These are phyloP conservation scores for Telmatochromis sp. DNA, from an alignment of 2,113 vertebrate species.

Conservation along the genomic window DNA sequence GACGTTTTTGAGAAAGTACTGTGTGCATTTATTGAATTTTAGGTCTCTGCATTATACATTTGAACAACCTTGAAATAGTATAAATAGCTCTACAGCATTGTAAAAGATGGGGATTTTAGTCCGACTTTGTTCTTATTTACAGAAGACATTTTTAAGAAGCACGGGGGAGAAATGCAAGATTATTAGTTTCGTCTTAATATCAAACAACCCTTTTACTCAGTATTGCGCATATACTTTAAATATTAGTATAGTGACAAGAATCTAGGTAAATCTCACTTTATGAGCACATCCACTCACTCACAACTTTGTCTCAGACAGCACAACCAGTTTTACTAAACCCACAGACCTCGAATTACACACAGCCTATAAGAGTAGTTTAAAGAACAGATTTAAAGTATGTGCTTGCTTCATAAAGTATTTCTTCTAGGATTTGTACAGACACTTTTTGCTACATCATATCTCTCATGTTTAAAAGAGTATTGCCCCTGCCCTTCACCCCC, in stretches of 20 bases:
- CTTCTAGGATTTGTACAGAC: constrained; percentile 30
- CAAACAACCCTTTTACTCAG: constrained; percentile 42
- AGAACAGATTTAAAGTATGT: constrained; percentile 70
- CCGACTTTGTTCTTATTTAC: constrained; percentile 50
- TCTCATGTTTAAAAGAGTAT: constrained; percentile 26
- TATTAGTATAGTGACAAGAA: constrained; percentile 39
- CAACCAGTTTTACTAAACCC: constrained; percentile 30
- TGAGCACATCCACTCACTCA: constrained; percentile 24
- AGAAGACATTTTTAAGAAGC: constrained; percentile 45
- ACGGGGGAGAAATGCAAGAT: constrained; percentile 12
- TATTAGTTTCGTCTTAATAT: constrained; percentile 46
- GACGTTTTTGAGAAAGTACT: constrained; percentile 57
- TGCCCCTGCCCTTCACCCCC: constrained; percentile 2
- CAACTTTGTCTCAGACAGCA: neutral
- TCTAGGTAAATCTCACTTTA: constrained; percentile 20
- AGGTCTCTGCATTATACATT: constrained; percentile 50
- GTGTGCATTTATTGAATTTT: constrained; percentile 65
- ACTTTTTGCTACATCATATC: constrained; percentile 62
- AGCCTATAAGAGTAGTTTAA: constrained; percentile 50
- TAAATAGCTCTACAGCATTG: constrained; percentile 66
- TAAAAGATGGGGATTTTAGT: constrained; percentile 53
- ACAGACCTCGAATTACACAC: constrained; percentile 47
- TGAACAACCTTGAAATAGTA: constrained; percentile 59
- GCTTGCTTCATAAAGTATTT: constrained; percentile 68
- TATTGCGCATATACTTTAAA: constrained; percentile 57